phyloP scores from a whole-genome alignment of 2,113 vertebrate species.

The Carettochelys insculpta region DNA sequence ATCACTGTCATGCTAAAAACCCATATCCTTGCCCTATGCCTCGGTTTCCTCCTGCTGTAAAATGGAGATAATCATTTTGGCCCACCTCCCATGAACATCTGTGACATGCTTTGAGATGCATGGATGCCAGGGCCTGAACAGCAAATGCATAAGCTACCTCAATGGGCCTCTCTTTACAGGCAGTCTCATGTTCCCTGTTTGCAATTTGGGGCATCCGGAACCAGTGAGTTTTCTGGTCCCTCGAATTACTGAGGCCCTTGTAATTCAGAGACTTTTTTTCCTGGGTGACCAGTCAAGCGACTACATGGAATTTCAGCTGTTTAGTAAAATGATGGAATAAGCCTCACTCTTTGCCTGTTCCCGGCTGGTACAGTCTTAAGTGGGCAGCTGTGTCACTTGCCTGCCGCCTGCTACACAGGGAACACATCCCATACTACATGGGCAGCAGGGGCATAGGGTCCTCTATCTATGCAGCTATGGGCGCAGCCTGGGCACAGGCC shows the following conservation, averaged over 20 bases:
- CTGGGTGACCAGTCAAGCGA: neutral
- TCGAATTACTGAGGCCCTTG: neutral
- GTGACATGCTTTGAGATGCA: neutral
- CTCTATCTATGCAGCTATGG: neutral
- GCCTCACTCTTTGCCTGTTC: neutral
- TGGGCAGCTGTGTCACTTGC: neutral
- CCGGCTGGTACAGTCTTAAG: too few species aligned
- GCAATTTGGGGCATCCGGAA: neutral
- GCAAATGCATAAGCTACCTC: neutral
- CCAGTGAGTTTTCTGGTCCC: neutral
- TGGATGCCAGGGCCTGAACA: neutral
- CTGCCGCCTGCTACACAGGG: rapidly evolving
- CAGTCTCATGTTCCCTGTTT: neutral
- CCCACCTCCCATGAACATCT: neutral
- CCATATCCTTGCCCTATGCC: neutral
- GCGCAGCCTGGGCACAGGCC: neutral
- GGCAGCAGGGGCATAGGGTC: neutral
- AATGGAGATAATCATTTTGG: neutral
- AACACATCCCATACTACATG: rapidly evolving
- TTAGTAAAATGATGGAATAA: neutral
- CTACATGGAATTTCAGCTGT: neutral
- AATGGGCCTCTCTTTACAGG: neutral
- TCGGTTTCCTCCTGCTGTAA: neutral
- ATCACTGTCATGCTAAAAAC: neutral
- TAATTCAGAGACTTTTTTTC: neutral